phyloP scores from a whole-genome alignment of 2,113 vertebrate genomes.

The Ammodytes dubius region DNA sequence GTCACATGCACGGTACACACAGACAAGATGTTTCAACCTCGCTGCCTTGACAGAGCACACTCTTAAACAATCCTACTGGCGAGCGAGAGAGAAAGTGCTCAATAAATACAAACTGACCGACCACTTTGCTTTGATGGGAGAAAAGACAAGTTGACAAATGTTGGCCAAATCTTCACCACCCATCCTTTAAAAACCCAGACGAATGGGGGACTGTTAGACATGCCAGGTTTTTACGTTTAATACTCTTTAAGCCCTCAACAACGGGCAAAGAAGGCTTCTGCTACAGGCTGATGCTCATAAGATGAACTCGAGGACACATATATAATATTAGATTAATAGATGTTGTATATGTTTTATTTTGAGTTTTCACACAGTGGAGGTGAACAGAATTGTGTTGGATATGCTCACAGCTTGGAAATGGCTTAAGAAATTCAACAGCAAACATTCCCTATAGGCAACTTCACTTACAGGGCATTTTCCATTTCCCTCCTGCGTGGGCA shows the following conservation, averaged over 20 bases:
- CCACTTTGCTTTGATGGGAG: slow-evolving; percentile 23
- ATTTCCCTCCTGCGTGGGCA: too few relatives aligned
- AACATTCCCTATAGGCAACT: too few relatives aligned
- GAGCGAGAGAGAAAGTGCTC: neutral
- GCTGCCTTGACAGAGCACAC: neutral
- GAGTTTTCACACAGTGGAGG: neutral
- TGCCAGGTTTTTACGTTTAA: neutral
- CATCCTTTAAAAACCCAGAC: neutral
- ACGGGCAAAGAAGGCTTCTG: too few relatives aligned
- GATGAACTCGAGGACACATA: neutral
- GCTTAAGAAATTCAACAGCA: too few relatives aligned
- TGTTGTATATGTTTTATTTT: neutral
- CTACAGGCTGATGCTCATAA: neutral
- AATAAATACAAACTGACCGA: slow-evolving; percentile 33
- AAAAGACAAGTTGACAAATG: slow-evolving; percentile 17
- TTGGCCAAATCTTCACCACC: neutral
- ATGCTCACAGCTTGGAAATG: too few relatives aligned
- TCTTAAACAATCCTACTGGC: neutral
- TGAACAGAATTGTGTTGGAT: too few relatives aligned
- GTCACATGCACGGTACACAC: neutral
- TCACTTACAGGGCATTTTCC: too few relatives aligned
- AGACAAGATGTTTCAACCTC: neutral
- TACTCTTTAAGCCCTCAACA: neutral
- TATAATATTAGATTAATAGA: neutral
- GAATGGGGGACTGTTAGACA: neutral